Evolutionary conservation across 2,888 invertebrate species (phyloP).

Genomic region (Hyalella azteca): DNA sequence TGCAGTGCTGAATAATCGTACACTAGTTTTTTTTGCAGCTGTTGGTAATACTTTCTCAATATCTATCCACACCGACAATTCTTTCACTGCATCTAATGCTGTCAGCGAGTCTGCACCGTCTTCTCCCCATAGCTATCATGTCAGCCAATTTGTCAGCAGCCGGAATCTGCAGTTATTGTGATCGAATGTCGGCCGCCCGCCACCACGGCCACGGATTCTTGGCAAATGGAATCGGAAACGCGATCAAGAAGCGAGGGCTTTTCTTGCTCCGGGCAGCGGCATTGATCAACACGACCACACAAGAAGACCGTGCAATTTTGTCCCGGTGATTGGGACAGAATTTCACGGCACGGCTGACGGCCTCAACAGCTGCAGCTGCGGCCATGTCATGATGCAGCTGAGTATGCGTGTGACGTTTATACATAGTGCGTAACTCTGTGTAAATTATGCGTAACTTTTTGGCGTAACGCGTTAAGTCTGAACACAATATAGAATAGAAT

Average conservation of each 20-base stretch:
- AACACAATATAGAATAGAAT: too few relatives aligned
- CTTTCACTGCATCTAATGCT: too few relatives aligned
- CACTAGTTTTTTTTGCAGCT: too few relatives aligned
- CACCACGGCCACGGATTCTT: background rate
- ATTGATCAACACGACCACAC: conserved; percentile 11
- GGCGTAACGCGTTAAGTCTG: too few relatives aligned
- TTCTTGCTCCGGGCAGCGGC: conserved; percentile 11
- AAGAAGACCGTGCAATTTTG: conserved; percentile 13
- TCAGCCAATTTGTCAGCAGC: conserved; percentile 12
- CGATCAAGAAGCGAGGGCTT: conserved; percentile 17
- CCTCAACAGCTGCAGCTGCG: background rate
- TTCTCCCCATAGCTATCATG: background rate
- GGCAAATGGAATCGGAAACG: conserved; percentile 17
- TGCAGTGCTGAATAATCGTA: too few relatives aligned
- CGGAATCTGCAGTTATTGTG: conserved; percentile 21
- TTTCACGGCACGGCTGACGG: background rate
- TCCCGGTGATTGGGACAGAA: conserved; percentile 3
- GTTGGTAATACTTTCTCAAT: too few relatives aligned
- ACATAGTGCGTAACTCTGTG: too few relatives aligned
- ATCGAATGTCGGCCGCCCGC: background rate
- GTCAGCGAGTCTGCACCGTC: too few relatives aligned
- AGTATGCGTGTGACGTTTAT: too few relatives aligned
- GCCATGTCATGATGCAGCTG: too few relatives aligned
- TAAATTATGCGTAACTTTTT: too few relatives aligned
- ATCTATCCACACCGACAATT: too few relatives aligned